Evolutionary conservation across 2,888 invertebrate genomes (phyloP).

Genomic region (Hypselothyrea guttata): DNA sequence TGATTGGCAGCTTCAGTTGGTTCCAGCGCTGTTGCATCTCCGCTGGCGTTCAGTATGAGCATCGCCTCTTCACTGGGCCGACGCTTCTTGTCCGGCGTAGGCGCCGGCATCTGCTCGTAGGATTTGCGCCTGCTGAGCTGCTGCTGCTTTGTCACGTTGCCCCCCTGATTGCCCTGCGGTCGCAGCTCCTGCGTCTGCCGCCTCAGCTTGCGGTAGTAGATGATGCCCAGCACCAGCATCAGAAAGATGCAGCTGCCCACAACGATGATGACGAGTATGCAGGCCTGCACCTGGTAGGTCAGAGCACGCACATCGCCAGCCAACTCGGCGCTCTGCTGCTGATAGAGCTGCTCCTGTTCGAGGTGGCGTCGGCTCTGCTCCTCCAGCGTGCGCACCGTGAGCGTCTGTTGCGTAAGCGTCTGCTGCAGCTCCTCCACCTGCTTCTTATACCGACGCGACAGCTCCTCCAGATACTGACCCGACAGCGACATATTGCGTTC

Average conservation of each 20-base stretch:
- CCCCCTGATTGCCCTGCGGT: conserved; percentile 19
- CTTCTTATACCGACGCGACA: conserved; percentile 96
- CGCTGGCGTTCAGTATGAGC: conserved; percentile 84
- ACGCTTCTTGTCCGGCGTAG: conserved; percentile 78
- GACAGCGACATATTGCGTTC: conserved; percentile 98
- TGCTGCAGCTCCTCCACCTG: conserved; percentile 98
- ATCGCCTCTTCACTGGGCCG: conserved; percentile 90
- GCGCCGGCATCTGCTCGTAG: conserved; percentile 85
- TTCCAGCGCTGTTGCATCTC: conserved; percentile 52
- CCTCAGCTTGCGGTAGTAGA: conserved; percentile 78
- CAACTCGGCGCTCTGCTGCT: conserved; percentile 88
- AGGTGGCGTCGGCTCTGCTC: conserved; percentile 88
- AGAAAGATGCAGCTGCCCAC: conserved; percentile 80
- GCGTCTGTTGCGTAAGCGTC: conserved; percentile 91
- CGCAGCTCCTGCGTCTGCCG: conserved; percentile 70
- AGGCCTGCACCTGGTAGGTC: conserved; percentile 84
- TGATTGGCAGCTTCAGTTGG: background rate
- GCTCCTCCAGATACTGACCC: conserved; percentile 97
- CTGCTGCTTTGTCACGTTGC: conserved; percentile 44
- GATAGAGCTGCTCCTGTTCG: conserved; percentile 90
- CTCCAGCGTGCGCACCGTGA: conserved; percentile 88
- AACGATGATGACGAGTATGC: conserved; percentile 79
- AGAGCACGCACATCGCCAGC: conserved; percentile 87
- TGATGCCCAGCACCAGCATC: conserved; percentile 76
- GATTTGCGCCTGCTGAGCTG: conserved; percentile 84